These are phyloP conservation scores for Phrixothrix hirtus DNA, from an alignment of 2,888 invertebrate species.

Conservation along the genomic window DNA sequence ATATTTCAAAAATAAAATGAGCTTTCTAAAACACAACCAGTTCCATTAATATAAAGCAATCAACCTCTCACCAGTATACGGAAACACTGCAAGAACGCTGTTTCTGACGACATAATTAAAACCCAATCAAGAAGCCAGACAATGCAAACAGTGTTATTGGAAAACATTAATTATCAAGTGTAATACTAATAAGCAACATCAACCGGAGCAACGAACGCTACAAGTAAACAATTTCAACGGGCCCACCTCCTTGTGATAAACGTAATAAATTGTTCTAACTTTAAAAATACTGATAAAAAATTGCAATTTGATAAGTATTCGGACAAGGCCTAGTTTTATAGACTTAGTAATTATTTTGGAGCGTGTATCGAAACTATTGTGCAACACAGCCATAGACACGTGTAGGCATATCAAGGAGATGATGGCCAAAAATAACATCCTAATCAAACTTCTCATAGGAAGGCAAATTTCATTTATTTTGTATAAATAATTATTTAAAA, in stretches of 20 bases:
- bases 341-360: too few relatives aligned
- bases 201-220: conserved; percentile 43
- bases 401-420: too few relatives aligned
- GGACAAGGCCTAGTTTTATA: too few relatives aligned
- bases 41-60: conserved; percentile 26
- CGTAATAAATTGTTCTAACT: neutral
- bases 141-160: conserved; percentile 43
- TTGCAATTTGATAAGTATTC: too few relatives aligned
- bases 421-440: too few relatives aligned
- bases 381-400: too few relatives aligned
- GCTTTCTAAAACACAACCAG: neutral
- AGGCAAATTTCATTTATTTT: too few relatives aligned
- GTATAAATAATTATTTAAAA: too few relatives aligned
- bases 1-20: too few relatives aligned
- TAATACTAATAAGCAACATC: conserved; percentile 25
- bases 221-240: conserved; percentile 38
- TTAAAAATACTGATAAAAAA: too few relatives aligned
- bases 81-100: conserved; percentile 27
- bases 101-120: conserved; percentile 30
- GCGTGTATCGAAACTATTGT: too few relatives aligned
- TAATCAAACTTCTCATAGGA: too few relatives aligned
- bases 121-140: conserved; percentile 39
- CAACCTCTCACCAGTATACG: conserved; percentile 16
- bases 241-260: conserved; percentile 27
- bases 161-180: conserved; percentile 36